Percentiles rank a stretch among this genome's conserved stretches.
Evolutionary conservation across 2,113 vertebrate genomes (phyloP).

Genomic region (Girardinichthys multiradiatus): DNA sequence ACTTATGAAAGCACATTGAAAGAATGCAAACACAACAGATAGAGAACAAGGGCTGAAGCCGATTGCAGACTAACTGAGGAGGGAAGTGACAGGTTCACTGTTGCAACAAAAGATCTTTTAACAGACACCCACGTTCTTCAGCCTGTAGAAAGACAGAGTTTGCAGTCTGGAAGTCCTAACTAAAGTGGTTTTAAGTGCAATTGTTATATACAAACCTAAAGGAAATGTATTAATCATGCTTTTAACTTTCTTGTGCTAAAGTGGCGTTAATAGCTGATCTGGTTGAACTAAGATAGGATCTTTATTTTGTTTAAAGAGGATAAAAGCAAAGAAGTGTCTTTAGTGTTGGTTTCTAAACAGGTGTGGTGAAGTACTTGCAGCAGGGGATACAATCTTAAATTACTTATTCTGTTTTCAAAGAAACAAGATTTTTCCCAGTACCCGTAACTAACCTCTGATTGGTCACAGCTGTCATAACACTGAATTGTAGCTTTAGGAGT

Average conservation of each 20-base stretch:
- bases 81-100: slow-evolving; percentile 50
- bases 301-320: neutral
- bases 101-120: slow-evolving; percentile 47
- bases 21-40: neutral
- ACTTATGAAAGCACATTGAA: neutral
- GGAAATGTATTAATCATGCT: neutral
- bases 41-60: neutral
- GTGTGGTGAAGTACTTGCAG: neutral
- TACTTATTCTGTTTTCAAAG: neutral
- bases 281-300: neutral
- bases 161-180: slow-evolving; percentile 14
- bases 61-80: slow-evolving; percentile 3
- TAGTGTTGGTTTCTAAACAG: neutral
- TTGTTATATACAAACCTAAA: slow-evolving; percentile 1
- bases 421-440: neutral
- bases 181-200: neutral
- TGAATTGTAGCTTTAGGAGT: neutral
- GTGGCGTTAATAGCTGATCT: neutral
- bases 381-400: neutral
- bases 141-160: slow-evolving; percentile 1
- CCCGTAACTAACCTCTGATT: slow-evolving; percentile 4
- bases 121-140: neutral
- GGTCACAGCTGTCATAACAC: neutral
- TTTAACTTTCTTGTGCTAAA: neutral
- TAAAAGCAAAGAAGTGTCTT: neutral